Evolutionary conservation across 2,113 vertebrate species (phyloP).

Genomic region (Corythoichthys haematopterus): DNA sequence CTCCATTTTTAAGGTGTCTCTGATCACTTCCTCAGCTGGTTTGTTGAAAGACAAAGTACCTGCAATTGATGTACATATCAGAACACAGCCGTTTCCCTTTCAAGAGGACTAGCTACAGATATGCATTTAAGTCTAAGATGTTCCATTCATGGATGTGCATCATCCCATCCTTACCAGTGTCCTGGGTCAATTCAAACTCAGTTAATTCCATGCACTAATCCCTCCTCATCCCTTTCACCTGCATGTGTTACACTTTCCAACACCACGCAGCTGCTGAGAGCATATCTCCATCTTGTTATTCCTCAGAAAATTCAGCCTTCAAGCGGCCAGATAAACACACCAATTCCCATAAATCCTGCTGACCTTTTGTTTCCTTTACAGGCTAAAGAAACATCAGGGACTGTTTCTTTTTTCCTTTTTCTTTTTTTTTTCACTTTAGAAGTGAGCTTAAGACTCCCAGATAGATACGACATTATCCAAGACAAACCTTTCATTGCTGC

Average conservation of each 20-base stretch:
- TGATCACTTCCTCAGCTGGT: conserved; percentile 44
- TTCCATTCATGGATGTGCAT: conserved; percentile 22
- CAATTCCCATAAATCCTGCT: conserved; percentile 44
- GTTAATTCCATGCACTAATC: conserved; percentile 48
- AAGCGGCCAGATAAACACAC: conserved; percentile 27
- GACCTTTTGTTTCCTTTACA: conserved; percentile 46
- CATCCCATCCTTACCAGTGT: conserved; percentile 47
- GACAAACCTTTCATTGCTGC: conserved; percentile 21
- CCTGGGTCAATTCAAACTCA: conserved; percentile 52
- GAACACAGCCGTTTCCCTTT: conserved; percentile 64
- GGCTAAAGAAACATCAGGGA: conserved; percentile 26
- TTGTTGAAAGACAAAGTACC: conserved; percentile 64
- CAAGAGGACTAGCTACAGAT: conserved; percentile 44
- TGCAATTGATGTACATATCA: conserved; percentile 69
- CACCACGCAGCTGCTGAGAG: conserved; percentile 30
- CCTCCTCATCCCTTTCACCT: conserved; percentile 21
- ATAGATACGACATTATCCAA: conserved; percentile 30
- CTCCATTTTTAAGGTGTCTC: conserved; percentile 57
- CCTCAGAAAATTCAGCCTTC: conserved; percentile 4
- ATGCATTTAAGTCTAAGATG: conserved; percentile 21
- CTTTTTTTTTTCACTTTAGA: conserved; percentile 14
- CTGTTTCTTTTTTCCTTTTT: not conserved
- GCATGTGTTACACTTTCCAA: conserved; percentile 29
- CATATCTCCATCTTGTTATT: conserved; percentile 9
- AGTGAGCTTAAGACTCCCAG: conserved; percentile 18